Base-by-base conservation (phyloP, 1,140 invertebrate species). In the Calephelis nemesis region DNA sequence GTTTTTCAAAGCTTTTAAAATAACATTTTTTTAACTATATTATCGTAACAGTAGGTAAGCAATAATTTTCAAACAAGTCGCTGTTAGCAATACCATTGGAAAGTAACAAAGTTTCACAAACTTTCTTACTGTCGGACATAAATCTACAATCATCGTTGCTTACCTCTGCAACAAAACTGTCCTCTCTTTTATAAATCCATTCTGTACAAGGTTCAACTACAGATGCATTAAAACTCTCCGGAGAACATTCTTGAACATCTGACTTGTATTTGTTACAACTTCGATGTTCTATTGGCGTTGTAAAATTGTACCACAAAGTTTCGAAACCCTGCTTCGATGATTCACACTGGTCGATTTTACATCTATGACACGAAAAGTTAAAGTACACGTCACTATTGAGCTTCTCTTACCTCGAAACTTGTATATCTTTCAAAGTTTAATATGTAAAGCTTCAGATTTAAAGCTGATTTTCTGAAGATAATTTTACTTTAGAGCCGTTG, bases 151-250 rank as follows among this genome's bases (percentile, higher is more conserved):
- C 42, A 67, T 54, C n/a, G 12, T 47, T 47, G 30, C 65, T 71
- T 69, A 77, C 76, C 70, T 77, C 76, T 58, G 71, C 74, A n/a
- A 77, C 74, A 62, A 77, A 77, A 65, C 76, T 77, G 42, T 75
- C 52, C n/a, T 75, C 60, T 60, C 66, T 72, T 15, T 72, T 68
- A 65, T 75, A 78, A 13, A 74, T 39, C 74, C 74, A 78, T 58
- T 75, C 63, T 42, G 68, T 65, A 47, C 76, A 75, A n/a, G 74
- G 64, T 64, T 78, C 72, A 7, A 74, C 67, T 49, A 72, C 45
- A 42, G 76, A 70, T 7, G 63, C 65, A 67, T 77, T 74, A 62
- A 75, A 77, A 67, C 70, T 73, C 48, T 62, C 15, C 5, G 70
- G 62, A 7, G 47, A 50, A 67, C 76, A 77, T 49, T 75, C 71